A percentile compares a stretch with the other conserved stretches of the same genome.
These are phyloP conservation scores for Cyanoderma ruficeps DNA, from an alignment of 2,113 vertebrate species.

Conservation along the genomic window DNA sequence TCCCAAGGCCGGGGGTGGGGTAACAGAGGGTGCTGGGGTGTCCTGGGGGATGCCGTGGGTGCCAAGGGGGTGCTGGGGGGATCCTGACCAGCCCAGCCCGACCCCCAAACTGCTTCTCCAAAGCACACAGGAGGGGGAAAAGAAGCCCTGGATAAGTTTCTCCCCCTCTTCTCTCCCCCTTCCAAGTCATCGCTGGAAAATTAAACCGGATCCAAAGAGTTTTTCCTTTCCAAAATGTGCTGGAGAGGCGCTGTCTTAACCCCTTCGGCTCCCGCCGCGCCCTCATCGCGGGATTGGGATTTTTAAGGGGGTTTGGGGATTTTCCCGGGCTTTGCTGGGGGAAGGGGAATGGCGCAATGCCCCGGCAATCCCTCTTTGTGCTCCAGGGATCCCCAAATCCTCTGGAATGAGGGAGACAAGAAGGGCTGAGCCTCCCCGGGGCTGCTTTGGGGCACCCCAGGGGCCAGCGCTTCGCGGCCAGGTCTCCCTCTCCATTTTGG, in stretches of 20 bases:
- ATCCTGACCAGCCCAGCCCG: neutral
- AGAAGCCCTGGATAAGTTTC: neutral
- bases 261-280: neutral
- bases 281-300: neutral
- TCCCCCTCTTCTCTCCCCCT: conserved; percentile 17
- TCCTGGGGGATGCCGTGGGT: neutral
- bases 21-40: neutral
- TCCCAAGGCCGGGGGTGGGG: neutral
- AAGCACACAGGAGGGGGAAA: neutral
- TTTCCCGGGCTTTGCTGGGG: neutral
- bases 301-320: neutral
- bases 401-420: neutral
- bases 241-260: conserved; percentile 47
- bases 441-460: neutral
- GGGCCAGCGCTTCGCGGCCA: neutral
- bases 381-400: neutral
- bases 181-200: conserved; percentile 48
- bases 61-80: neutral
- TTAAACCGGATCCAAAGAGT: conserved; percentile 51
- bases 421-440: rapidly evolving
- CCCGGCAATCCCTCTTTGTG: neutral
- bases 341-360: rapidly evolving
- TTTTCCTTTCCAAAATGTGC: conserved; percentile 53
- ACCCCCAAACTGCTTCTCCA: neutral
- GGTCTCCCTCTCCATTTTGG: conserved; percentile 18